Conservation (phyloP, 2,797 vertebrate genomes). For the Telmatherina bonti region DNA sequence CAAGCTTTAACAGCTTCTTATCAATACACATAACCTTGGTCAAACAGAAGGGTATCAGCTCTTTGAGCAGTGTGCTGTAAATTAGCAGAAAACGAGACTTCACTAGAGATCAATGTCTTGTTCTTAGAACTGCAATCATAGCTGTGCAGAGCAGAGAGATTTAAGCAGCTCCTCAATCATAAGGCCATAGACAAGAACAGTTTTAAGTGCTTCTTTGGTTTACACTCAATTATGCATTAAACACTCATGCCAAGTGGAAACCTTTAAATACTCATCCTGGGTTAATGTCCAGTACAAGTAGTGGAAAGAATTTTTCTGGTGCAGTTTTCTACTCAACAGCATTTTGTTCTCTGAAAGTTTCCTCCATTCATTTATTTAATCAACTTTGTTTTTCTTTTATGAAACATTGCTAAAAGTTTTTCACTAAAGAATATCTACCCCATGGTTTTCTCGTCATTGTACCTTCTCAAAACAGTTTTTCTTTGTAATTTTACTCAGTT, state of each 20-base stretch:
- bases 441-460: neutral
- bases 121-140: constrained; percentile 87
- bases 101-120: constrained; percentile 88
- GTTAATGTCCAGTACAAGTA: constrained; percentile 82
- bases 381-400: too few species aligned
- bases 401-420: constrained; percentile 15
- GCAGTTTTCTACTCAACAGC: constrained; percentile 8
- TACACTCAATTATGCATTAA: constrained; percentile 88
- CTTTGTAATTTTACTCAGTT: too few species aligned
- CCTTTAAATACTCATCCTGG: constrained; percentile 89
- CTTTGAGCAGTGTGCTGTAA: constrained; percentile 82
- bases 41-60: constrained; percentile 81
- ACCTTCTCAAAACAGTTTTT: neutral
- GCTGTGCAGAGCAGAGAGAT: constrained; percentile 76
- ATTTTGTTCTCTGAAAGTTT: constrained; percentile 1
- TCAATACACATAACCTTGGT: constrained; percentile 79
- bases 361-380: constrained; percentile 13
- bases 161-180: constrained; percentile 81
- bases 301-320: constrained; percentile 1
- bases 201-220: constrained; percentile 86
- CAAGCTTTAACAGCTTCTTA: constrained; percentile 78
- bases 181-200: constrained; percentile 88
- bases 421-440: constrained; percentile 18
- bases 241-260: constrained; percentile 83
- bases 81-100: constrained; percentile 88